Percentiles rank a stretch among this genome's conserved stretches.
These are phyloP conservation scores for Petrocephalus sullivani DNA, from an alignment of 2,797 vertebrate genomes.

Conservation along the genomic window DNA sequence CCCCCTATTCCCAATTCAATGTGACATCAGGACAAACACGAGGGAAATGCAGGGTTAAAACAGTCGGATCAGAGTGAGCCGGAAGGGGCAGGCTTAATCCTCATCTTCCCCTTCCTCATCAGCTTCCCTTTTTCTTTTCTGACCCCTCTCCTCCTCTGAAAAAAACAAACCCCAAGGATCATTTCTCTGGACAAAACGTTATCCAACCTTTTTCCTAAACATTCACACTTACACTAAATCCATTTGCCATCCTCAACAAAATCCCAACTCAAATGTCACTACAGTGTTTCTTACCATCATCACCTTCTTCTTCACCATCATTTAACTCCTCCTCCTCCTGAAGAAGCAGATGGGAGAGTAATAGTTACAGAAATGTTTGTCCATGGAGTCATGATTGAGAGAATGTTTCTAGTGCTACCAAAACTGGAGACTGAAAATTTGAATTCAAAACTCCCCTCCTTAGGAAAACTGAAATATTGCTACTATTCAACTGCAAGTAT, in stretches of 20 bases:
- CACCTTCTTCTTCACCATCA: conserved; percentile 80
- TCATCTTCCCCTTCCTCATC: conserved; percentile 96
- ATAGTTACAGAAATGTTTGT: background rate
- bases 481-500: background rate
- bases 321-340: conserved; percentile 89
- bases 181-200: background rate
- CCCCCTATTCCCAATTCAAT: conserved; percentile 73
- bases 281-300: conserved; percentile 61
- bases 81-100: conserved; percentile 60
- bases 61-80: conserved; percentile 83
- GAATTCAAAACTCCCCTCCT: background rate
- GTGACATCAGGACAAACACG: conserved; percentile 58
- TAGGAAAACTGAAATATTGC: background rate
- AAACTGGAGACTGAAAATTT: background rate
- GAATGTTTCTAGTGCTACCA: background rate
- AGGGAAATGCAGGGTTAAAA: conserved; percentile 78
- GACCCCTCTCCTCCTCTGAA: conserved; percentile 77
- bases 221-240: background rate
- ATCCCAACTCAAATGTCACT: background rate
- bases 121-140: conserved; percentile 94
- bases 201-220: background rate
- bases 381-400: background rate
- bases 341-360: background rate
- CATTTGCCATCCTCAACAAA: background rate
- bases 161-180: background rate